These are phyloP conservation scores for Brachypalpus laphriformis DNA, from an alignment of 2,888 invertebrate genomes.

Conservation along the genomic window DNA sequence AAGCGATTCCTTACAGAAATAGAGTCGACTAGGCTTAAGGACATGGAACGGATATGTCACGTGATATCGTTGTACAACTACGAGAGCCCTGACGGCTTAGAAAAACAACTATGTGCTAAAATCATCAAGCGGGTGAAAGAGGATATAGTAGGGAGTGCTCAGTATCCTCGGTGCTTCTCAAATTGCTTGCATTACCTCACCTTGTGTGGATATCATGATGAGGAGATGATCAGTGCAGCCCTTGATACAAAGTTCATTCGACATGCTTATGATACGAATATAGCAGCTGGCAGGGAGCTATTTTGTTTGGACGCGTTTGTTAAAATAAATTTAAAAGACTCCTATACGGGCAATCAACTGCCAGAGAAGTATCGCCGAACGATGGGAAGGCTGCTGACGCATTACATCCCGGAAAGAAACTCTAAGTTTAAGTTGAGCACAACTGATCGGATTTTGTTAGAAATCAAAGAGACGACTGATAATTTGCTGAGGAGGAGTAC, in stretches of 20 bases:
- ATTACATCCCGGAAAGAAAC: conserved; percentile 85
- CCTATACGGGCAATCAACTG: conserved; percentile 85
- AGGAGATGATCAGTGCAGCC: conserved; percentile 85
- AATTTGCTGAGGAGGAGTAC: conserved; percentile 84
- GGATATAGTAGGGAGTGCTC: conserved; percentile 84
- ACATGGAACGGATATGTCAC: conserved; percentile 88
- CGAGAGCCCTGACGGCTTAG: conserved; percentile 83
- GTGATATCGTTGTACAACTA: conserved; percentile 86
- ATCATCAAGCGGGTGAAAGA: conserved; percentile 84
- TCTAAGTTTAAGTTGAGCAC: conserved; percentile 84
- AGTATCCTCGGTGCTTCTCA: conserved; percentile 85
- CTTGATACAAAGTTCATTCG: conserved; percentile 85
- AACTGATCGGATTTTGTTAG: conserved; percentile 85
- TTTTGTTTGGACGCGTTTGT: conserved; percentile 86
- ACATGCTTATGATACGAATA: conserved; percentile 84
- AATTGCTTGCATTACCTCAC: conserved; percentile 86
- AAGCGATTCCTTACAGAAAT: conserved; percentile 84
- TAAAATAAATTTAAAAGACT: conserved; percentile 78
- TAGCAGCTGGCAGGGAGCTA: conserved; percentile 84
- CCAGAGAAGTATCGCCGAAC: conserved; percentile 82
- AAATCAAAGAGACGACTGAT: conserved; percentile 84
- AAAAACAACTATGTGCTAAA: conserved; percentile 83
- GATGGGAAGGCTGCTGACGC: conserved; percentile 85
- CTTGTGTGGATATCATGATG: conserved; percentile 84
- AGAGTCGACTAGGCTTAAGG: conserved; percentile 86